phyloP scores from a whole-genome alignment of 1,140 invertebrate species.

The Drosophila lacertosa region DNA sequence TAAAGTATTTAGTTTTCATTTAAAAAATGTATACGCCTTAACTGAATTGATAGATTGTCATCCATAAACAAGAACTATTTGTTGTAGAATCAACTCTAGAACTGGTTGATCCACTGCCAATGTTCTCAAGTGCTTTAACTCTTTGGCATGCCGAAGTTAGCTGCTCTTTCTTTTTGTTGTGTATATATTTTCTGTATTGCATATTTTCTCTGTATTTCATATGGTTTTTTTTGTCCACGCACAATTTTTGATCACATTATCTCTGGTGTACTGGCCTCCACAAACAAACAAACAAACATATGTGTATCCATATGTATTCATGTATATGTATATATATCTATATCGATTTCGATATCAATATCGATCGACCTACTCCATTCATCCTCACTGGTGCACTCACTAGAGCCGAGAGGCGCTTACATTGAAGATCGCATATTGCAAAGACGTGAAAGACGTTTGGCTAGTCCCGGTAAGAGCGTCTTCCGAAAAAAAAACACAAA shows the following conservation, averaged over 20 bases:
- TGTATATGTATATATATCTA: conserved; percentile 38
- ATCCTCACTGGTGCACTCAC: conserved; percentile 48
- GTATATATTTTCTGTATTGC: conserved; percentile 31
- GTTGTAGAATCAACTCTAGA: too few relatives aligned
- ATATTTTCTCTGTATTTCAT: conserved; percentile 47
- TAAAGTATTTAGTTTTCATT: too few relatives aligned
- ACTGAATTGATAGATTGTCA: too few relatives aligned
- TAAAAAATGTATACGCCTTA: too few relatives aligned
- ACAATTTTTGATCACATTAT: conserved; percentile 44
- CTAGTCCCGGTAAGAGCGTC: conserved; percentile 77
- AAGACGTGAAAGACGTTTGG: conserved; percentile 79
- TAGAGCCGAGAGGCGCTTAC: conserved; percentile 74
- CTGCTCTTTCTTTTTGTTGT: conserved; percentile 9
- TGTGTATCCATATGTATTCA: conserved; percentile 15
- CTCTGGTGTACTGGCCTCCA: conserved; percentile 35
- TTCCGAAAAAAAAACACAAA: background rate
- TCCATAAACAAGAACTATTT: background rate
- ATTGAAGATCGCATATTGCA: conserved; percentile 83
- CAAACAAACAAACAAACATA: conserved; percentile 6
- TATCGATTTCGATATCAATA: conserved; percentile 2
- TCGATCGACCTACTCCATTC: conserved; percentile 26
- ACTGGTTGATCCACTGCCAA: too few relatives aligned
- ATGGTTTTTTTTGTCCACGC: conserved; percentile 12
- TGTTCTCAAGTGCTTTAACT: background rate
- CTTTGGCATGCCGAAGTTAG: conserved; percentile 2